phyloP scores from a whole-genome alignment of 2,888 invertebrate species.

The Acleris cristana region DNA sequence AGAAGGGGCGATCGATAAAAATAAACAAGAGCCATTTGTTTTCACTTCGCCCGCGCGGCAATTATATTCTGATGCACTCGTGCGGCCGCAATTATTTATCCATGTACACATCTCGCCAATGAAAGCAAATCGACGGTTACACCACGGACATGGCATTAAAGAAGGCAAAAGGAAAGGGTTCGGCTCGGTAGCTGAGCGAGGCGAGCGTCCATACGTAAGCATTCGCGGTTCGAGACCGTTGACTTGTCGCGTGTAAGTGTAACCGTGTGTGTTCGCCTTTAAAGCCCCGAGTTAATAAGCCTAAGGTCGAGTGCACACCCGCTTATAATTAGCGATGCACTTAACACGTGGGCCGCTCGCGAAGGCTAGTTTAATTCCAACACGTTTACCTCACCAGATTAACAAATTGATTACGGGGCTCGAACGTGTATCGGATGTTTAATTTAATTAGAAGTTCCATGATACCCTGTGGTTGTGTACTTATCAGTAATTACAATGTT shows the following conservation, averaged over 20 bases:
- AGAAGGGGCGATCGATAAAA: conserved; percentile 23
- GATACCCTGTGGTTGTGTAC: conserved; percentile 35
- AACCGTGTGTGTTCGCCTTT: conserved; percentile 40
- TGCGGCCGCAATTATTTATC: conserved; percentile 63
- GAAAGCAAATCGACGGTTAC: conserved; percentile 63
- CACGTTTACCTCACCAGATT: conserved; percentile 37
- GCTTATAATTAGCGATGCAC: conserved; percentile 36
- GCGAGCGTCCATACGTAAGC: conserved; percentile 32
- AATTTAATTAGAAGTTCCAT: conserved; percentile 37
- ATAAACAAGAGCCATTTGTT: conserved; percentile 30
- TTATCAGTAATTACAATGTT: conserved; percentile 38
- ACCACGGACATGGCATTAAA: conserved; percentile 38
- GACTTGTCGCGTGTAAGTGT: conserved; percentile 16
- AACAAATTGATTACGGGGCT: conserved; percentile 37
- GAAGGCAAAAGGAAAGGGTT: conserved; percentile 29
- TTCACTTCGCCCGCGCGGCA: conserved; percentile 28
- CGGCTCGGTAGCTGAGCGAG: conserved; percentile 52
- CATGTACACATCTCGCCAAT: conserved; percentile 63
- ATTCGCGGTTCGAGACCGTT: conserved; percentile 16
- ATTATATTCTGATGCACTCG: conserved; percentile 46
- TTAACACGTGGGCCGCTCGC: conserved; percentile 34
- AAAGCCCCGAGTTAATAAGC: conserved; percentile 30
- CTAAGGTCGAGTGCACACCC: conserved; percentile 30
- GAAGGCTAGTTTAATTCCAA: conserved; percentile 33
- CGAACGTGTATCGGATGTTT: conserved; percentile 33